Percentiles rank a stretch among this genome's conserved stretches.
Evolutionary conservation across 2,888 invertebrate genomes (phyloP).

Genomic region (Agonopterix heracliana): DNA sequence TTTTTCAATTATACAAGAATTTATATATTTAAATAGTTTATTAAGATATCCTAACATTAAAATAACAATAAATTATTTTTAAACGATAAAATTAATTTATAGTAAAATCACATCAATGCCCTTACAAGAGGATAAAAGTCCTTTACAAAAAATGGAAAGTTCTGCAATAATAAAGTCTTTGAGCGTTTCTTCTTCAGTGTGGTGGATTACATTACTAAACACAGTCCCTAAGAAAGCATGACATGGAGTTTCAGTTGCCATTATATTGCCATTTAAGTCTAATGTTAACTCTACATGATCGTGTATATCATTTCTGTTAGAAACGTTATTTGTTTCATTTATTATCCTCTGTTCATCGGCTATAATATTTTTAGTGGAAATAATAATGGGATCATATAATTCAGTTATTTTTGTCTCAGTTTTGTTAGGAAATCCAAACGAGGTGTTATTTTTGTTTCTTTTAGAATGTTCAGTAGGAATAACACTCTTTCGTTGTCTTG

Average conservation of each 20-base stretch:
- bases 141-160: constrained; percentile 61
- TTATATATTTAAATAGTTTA: constrained; percentile 8
- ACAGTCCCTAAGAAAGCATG: constrained; percentile 63
- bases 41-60: constrained; percentile 15
- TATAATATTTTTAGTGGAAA: constrained; percentile 26
- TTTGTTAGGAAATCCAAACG: constrained; percentile 2
- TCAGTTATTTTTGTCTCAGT: constrained; percentile 8
- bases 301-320: background rate
- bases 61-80: constrained; percentile 22
- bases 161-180: constrained; percentile 58
- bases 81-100: constrained; percentile 26
- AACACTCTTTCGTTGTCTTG: constrained; percentile 19
- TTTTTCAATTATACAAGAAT: constrained; percentile 7
- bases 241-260: constrained; percentile 52
- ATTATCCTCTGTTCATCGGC: constrained; percentile 9
- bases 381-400: constrained; percentile 24
- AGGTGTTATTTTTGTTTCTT: constrained; percentile 1
- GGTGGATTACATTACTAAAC: constrained; percentile 46
- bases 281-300: constrained; percentile 33
- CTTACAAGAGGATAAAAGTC: constrained; percentile 54
- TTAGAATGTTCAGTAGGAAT: constrained; percentile 10
- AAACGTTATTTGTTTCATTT: constrained; percentile 2
- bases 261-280: constrained; percentile 59
- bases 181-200: constrained; percentile 36
- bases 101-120: constrained; percentile 61